Conservation (phyloP, 2,113 vertebrate species). For the Collichthys lucidus region DNA sequence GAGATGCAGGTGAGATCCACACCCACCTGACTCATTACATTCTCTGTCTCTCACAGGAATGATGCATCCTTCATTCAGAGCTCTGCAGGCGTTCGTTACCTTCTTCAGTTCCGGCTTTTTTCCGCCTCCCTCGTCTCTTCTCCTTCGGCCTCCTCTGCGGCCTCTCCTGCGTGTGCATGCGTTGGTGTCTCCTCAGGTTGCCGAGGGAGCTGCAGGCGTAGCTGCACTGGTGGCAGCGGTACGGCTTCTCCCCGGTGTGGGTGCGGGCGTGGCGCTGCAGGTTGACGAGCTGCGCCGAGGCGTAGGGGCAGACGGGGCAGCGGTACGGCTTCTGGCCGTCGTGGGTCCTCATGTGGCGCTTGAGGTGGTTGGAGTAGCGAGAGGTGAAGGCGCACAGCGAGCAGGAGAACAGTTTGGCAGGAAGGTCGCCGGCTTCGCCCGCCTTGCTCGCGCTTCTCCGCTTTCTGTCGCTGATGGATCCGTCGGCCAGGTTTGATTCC, state of each 20-base stretch:
- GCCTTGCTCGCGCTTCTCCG: background rate
- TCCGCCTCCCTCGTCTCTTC: conserved; percentile 52
- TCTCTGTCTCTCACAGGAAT: too few relatives aligned
- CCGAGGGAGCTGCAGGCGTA: conserved; percentile 96
- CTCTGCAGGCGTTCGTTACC: conserved; percentile 2
- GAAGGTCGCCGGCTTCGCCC: rapidly evolving
- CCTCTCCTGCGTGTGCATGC: conserved; percentile 88
- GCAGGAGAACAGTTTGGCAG: conserved; percentile 88
- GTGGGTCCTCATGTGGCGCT: conserved; percentile 97
- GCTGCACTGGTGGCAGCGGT: conserved; percentile 90
- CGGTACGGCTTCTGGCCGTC: conserved; percentile 96
- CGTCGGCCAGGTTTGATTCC: background rate
- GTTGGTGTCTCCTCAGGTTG: conserved; percentile 95
- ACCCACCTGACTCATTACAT: too few relatives aligned
- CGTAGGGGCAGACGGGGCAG: conserved; percentile 93
- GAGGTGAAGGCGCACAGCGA: conserved; percentile 93
- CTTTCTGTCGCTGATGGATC: background rate
- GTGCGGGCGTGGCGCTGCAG: conserved; percentile 95
- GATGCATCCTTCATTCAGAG: too few relatives aligned
- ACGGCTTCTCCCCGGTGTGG: conserved; percentile 97
- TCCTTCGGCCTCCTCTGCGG: conserved; percentile 80
- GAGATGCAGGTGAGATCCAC: too few relatives aligned
- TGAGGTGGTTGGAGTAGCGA: conserved; percentile 96
- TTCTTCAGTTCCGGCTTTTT: conserved; percentile 47
- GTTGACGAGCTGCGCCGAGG: conserved; percentile 96